Evolutionary conservation across 2,113 vertebrate species (phyloP).

Genomic region (Meleagris gallopavo): DNA sequence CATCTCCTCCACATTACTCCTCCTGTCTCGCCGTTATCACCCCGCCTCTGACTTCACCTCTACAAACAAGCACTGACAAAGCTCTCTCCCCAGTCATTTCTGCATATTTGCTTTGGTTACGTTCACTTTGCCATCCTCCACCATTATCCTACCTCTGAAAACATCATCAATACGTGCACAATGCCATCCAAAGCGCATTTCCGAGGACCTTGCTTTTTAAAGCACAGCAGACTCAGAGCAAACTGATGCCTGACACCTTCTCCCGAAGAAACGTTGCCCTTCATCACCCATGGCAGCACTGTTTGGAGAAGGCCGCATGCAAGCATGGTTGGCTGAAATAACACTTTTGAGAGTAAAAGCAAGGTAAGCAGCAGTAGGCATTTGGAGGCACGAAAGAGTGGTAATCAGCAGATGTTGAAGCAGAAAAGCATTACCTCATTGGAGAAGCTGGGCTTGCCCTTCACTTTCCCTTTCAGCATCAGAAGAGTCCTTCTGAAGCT

Average conservation of each 20-base stretch:
- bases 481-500: neutral
- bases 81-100: neutral
- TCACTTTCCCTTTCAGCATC: neutral
- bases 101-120: neutral
- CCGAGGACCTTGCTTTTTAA: neutral
- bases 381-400: neutral
- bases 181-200: neutral
- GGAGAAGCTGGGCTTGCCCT: neutral
- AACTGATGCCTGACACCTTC: neutral
- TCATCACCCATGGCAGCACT: neutral
- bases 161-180: accelerated
- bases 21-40: neutral
- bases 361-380: neutral
- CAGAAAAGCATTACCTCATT: accelerated
- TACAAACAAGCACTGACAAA: neutral
- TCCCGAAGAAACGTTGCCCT: neutral
- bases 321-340: accelerated
- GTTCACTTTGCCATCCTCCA: neutral
- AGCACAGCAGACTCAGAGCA: neutral
- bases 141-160: neutral
- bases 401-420: neutral
- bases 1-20: accelerated
- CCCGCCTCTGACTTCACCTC: neutral
- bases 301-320: neutral
- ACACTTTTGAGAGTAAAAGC: neutral